Evolutionary conservation across 2,888 invertebrate genomes (phyloP).

Genomic region (Drosophila formosana): DNA sequence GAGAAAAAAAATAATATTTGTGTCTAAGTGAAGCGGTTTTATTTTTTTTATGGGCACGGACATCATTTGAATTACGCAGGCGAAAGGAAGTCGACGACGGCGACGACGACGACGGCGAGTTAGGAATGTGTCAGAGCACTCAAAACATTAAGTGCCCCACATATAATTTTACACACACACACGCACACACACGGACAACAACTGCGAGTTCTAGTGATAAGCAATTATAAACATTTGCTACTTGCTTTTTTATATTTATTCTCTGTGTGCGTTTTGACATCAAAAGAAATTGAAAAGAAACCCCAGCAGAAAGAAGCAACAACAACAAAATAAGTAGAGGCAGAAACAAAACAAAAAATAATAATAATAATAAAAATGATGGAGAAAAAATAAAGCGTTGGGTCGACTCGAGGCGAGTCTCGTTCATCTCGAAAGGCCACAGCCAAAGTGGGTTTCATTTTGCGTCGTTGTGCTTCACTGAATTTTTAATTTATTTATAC

Average conservation of each 20-base stretch:
- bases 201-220: constrained; percentile 58
- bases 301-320: constrained; percentile 31
- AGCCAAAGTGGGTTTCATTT: constrained; percentile 58
- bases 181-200: constrained; percentile 3
- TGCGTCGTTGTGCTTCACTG: constrained; percentile 68
- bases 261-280: constrained; percentile 53
- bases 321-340: not conserved
- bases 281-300: constrained; percentile 68
- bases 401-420: constrained; percentile 26
- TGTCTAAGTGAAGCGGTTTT: constrained; percentile 6
- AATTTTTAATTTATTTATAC: constrained; percentile 73
- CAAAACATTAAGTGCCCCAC: constrained; percentile 39
- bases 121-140: constrained; percentile 38
- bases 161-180: constrained; percentile 24
- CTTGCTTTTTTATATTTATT: constrained; percentile 20
- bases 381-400: constrained; percentile 30
- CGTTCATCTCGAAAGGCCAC: constrained; percentile 45
- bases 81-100: constrained; percentile 42
- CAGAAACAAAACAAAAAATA: constrained; percentile 15
- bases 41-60: constrained; percentile 30
- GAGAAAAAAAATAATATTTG: constrained; percentile 16
- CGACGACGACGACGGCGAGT: not conserved
- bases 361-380: constrained; percentile 32
- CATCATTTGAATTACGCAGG: constrained; percentile 46
- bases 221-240: constrained; percentile 69